phyloP scores from a whole-genome alignment of 1,140 invertebrate species.

The Papilio dardanus region DNA sequence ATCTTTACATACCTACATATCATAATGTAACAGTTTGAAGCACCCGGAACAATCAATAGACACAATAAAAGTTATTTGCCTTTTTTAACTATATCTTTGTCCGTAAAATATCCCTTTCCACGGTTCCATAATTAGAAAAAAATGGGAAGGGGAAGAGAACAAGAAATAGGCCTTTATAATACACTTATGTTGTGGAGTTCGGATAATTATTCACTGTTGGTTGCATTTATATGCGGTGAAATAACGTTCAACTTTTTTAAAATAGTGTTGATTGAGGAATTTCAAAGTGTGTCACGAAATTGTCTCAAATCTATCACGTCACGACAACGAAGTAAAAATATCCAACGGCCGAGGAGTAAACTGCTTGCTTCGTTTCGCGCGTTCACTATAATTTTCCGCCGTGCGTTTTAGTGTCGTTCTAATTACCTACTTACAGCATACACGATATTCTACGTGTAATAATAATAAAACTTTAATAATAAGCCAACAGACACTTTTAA shows the following conservation, averaged over 20 bases:
- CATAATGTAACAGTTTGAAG: background rate
- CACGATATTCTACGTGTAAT: constrained; percentile 16
- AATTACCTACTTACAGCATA: constrained; percentile 34
- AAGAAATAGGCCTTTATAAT: background rate
- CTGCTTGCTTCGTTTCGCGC: constrained; percentile 26
- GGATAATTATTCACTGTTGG: background rate
- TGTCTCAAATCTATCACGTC: constrained; percentile 31
- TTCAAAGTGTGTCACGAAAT: constrained; percentile 31
- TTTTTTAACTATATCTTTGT: too few relatives aligned
- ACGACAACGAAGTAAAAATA: constrained; percentile 21
- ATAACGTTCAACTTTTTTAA: background rate
- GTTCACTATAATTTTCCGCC: constrained; percentile 28
- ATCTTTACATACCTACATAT: background rate
- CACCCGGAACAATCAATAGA: background rate
- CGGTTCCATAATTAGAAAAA: too few relatives aligned
- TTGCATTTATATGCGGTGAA: background rate
- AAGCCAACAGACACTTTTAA: background rate
- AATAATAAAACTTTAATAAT: constrained; percentile 16
- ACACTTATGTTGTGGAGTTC: background rate
- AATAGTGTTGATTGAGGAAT: background rate
- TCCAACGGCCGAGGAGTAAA: background rate
- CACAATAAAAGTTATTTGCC: too few relatives aligned
- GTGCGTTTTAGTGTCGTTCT: constrained; percentile 34
- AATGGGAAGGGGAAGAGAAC: too few relatives aligned
- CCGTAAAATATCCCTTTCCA: too few relatives aligned